Evolutionary conservation across 2,797 vertebrate genomes (phyloP).

Genomic region (Macropodus opercularis): DNA sequence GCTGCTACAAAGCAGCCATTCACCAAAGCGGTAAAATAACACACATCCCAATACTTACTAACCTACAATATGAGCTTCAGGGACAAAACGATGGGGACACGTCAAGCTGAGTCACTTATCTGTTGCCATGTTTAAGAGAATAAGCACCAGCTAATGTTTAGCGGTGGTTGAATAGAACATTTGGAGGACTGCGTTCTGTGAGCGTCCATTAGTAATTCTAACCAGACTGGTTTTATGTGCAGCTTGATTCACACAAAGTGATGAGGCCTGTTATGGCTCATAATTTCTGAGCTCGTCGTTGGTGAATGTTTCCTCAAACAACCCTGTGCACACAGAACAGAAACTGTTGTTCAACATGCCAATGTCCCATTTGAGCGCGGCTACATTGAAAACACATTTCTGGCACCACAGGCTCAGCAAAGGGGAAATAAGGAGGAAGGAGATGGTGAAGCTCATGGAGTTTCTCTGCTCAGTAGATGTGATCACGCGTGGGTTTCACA

Average conservation of each 20-base stretch:
- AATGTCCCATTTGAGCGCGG: slow-evolving; percentile 54
- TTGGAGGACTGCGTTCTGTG: not conserved
- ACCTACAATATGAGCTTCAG: no score
- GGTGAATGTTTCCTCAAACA: slow-evolving; percentile 38
- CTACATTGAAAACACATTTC: slow-evolving; percentile 73
- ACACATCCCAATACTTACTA: no score
- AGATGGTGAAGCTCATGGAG: not conserved
- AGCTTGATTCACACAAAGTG: slow-evolving; percentile 4
- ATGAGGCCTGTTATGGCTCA: slow-evolving; percentile 21
- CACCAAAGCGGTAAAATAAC: no score
- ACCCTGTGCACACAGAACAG: slow-evolving; percentile 37
- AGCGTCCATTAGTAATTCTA: not conserved
- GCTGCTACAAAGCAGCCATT: no score
- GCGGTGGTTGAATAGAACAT: no score
- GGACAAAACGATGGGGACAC: not conserved
- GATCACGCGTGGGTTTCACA: no score
- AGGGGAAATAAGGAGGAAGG: slow-evolving; percentile 1
- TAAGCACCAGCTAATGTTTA: not conserved
- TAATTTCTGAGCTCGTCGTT: slow-evolving; percentile 29
- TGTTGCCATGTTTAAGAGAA: not conserved
- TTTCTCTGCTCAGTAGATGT: not conserved
- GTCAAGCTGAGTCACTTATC: not conserved
- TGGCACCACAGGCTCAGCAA: slow-evolving; percentile 43
- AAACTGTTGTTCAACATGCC: slow-evolving; percentile 43
- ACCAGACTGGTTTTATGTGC: slow-evolving; percentile 4